These are phyloP conservation scores for Phacellophora camtschatica DNA, from an alignment of 30 jellyfish, hydroid and myxozoan species.

Conservation along the genomic window DNA sequence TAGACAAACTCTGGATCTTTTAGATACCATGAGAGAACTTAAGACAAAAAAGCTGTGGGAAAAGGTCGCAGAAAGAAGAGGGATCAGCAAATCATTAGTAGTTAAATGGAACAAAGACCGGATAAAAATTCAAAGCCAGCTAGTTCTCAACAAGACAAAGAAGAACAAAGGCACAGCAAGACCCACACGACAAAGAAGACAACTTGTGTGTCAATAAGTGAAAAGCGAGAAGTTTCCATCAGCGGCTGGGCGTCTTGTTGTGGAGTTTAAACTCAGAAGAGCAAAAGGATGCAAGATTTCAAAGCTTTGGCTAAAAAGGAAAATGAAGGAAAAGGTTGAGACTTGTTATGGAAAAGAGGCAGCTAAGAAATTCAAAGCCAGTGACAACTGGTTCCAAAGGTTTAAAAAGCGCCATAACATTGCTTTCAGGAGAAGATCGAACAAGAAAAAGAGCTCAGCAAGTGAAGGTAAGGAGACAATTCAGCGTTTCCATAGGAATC, in stretches of 20 bases:
- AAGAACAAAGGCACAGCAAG: neutral
- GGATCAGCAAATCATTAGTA: neutral
- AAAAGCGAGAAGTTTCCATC: neutral
- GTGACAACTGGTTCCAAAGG: slow-evolving; percentile 7
- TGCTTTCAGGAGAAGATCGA: neutral
- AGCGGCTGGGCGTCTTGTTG: neutral
- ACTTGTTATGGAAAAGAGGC: slow-evolving; percentile 35
- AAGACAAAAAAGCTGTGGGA: neutral
- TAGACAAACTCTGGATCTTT: neutral
- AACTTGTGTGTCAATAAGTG: neutral
- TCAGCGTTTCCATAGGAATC: neutral
- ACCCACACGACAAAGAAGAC: neutral
- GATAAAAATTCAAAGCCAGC: neutral
- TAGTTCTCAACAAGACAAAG: neutral
- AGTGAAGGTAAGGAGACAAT: neutral
- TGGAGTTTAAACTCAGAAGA: neutral
- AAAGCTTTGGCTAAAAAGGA: slow-evolving; percentile 37
- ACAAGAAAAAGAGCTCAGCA: neutral
- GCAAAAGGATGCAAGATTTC: slow-evolving; percentile 49
- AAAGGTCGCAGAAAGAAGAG: neutral
- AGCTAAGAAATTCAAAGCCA: slow-evolving; percentile 31
- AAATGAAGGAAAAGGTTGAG: neutral
- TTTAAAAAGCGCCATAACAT: neutral
- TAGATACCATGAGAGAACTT: neutral
- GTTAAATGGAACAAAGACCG: slow-evolving; percentile 18